Percentiles rank a stretch among this genome's conserved stretches.
phyloP scores from a whole-genome alignment of 2,113 vertebrate species.

The Colius striatus region DNA sequence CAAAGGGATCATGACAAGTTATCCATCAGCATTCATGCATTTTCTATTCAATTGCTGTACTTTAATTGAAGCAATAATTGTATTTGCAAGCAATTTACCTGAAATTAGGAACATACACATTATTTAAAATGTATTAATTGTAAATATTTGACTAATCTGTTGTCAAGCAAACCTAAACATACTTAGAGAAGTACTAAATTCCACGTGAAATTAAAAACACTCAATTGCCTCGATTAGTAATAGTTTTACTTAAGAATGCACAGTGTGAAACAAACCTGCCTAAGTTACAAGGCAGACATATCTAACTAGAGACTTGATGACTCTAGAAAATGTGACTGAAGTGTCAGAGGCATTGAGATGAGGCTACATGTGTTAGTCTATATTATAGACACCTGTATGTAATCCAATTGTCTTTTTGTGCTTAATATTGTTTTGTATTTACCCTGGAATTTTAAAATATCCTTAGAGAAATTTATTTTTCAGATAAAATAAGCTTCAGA shows the following conservation, averaged over 20 bases:
- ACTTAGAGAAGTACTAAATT: background rate
- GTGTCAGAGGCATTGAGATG: background rate
- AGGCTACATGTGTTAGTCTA: background rate
- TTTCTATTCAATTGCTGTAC: background rate
- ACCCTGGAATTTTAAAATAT: background rate
- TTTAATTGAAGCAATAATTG: background rate
- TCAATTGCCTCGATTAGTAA: background rate
- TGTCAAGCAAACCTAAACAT: background rate
- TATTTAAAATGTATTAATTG: background rate
- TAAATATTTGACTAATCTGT: slow-evolving; percentile 24
- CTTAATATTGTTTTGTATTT: background rate
- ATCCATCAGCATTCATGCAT: background rate
- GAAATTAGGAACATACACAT: background rate
- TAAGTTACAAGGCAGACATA: background rate
- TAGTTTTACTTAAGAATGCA: background rate
- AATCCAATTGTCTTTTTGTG: background rate
- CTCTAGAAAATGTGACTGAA: background rate
- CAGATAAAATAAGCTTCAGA: background rate
- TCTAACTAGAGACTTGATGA: background rate
- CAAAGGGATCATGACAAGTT: background rate
- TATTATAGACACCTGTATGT: background rate
- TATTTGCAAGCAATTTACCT: background rate
- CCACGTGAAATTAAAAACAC: background rate
- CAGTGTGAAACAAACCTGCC: background rate
- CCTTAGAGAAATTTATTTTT: background rate